phyloP scores from a whole-genome alignment of 2,888 invertebrate species.

The Muscina levida region DNA sequence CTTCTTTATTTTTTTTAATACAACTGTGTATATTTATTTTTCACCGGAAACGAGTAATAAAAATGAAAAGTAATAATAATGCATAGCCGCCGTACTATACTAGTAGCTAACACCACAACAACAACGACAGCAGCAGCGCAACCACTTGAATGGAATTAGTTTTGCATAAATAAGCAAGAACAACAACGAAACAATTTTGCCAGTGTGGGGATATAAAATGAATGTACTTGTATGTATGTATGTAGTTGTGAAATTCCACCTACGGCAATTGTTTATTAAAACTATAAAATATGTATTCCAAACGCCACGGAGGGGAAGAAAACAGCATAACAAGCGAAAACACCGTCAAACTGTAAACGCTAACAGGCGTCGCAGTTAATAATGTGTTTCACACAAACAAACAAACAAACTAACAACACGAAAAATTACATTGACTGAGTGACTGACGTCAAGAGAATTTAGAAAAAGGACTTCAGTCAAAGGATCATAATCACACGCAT shows the following conservation, averaged over 20 bases:
- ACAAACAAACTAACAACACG: slow-evolving; percentile 1
- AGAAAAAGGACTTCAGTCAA: slow-evolving; percentile 7
- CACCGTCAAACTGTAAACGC: slow-evolving; percentile 48
- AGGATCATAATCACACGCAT: background rate
- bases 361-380: slow-evolving; percentile 57
- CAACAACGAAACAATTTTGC: slow-evolving; percentile 11
- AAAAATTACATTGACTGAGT: background rate
- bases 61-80: slow-evolving; percentile 64
- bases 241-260: slow-evolving; percentile 48
- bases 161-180: slow-evolving; percentile 66
- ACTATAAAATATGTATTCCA: slow-evolving; percentile 4
- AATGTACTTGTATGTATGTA: background rate
- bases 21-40: slow-evolving; percentile 5
- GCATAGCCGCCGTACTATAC: slow-evolving; percentile 34
- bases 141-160: slow-evolving; percentile 66
- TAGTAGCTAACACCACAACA: background rate
- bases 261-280: slow-evolving; percentile 49
- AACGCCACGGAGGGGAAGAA: slow-evolving; percentile 18
- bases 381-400: slow-evolving; percentile 17
- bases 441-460: slow-evolving; percentile 20
- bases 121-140: background rate
- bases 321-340: slow-evolving; percentile 37
- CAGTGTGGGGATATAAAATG: too few species aligned
- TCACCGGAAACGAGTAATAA: slow-evolving; percentile 64
- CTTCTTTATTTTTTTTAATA: too few species aligned